Base-by-base conservation (phyloP, 2,888 invertebrate genomes). In the Helleia helle region DNA sequence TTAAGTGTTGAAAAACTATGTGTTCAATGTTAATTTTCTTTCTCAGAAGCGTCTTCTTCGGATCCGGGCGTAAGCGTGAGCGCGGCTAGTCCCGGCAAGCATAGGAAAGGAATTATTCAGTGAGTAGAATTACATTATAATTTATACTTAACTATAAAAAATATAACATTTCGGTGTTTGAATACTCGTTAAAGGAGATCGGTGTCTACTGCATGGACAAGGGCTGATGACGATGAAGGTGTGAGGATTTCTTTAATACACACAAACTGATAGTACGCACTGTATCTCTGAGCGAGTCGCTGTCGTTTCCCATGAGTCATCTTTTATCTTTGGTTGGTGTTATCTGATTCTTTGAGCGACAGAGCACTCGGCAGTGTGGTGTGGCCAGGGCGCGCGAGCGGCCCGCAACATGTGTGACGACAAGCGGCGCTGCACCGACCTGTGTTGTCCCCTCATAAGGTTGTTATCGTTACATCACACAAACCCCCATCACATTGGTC, bases 31-130 rank as follows among this genome's bases (percentile, higher is more conserved):
- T n/a, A n/a, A 3, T 22, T 22, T 22, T 12, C 11, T 13, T 22
- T 29, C 9, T 44, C 87, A 91, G 92, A 93, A 66, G 86, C 89
- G 41, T 76, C 88, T 22, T 85, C 86, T 59, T 91, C 89, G 55
- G 91, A 91, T 56, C 85, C 84, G 39, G 83, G 80, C 62, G 58
- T 86, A 77, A 61, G 69, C 64, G 65, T 83, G 63, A 70, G 84
- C 83, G 91, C 90, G 36, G 93, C 92, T 56, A 94, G 95, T 42
- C 93, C 93, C 14, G 93, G 94, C 38, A 94, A 94, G 67, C 94
- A 94, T 67, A 87, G 31, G n/a, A 89, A 93, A 52, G 93, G 91
- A 36, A 94, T 94, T 60, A 92, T 93, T 67, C 92, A 93, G 94
- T 94, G 79, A 92, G 93, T 89, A 3, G 26, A 38, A 36, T 13